Evolutionary conservation across 2,797 vertebrate genomes (phyloP), one percentile per base, ranked within the genome.

Genomic region (Syndactyla subalaris): DNA sequence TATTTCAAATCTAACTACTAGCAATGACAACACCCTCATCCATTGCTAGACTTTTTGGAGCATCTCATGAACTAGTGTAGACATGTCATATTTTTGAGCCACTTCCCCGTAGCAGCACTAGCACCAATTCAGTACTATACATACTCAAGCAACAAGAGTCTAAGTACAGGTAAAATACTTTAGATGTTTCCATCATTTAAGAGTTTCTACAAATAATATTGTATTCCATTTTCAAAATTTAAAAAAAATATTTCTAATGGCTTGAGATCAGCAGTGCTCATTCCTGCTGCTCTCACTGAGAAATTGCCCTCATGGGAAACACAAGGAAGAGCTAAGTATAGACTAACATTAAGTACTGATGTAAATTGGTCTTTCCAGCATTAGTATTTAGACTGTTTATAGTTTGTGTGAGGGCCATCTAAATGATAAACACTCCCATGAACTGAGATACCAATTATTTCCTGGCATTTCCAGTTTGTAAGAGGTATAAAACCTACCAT

Each of bases 391-490:
- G 38, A 58, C 10, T 89, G 88, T 73, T 95, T 72, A 91, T n/a
- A 49, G 58, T 89, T 91, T 95, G 55, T 43, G 46, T 67, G 71
- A 93, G 71, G 84, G 54, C 61, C 78, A 88, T 80, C 91, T 80
- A 83, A 85, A 83, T 2, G 5, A 95, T 91, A 94, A 95, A 95
- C 86, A 87, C 75, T 93, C 84, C 77, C 84, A 92, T 88, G 92
- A 93, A 82, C 77, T 54, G 27, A 92, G 81, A 80, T 65, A 85
- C 43, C 78, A 85, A 85, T 93, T 86, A 90, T 78, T 85, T 93
- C 83, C 92, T 78, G 68, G 78, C 86, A 89, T 80, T 91, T 93
- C 94, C 91, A 97, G 92, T 79, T 83, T 91, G 57, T 65, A 41
- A 92, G 88, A 71, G 74, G 63, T 57, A 83, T 68, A 85, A 96